Percentiles rank a stretch among this genome's conserved stretches.
Evolutionary conservation across 2,113 vertebrate species (phyloP).

Genomic region (Aleadryas rufinucha): DNA sequence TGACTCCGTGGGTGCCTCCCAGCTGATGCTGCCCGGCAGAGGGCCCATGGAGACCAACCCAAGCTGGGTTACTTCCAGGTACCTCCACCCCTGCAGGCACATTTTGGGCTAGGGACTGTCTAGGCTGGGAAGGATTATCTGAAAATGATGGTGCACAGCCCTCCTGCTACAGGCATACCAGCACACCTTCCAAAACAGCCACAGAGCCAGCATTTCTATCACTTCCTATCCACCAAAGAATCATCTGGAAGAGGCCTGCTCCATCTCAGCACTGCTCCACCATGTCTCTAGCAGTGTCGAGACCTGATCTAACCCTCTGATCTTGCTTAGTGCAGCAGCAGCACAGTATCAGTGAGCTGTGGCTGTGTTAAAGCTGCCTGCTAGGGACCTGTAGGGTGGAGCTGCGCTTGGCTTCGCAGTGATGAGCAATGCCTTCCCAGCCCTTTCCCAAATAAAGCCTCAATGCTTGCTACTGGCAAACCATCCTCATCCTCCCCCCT

Average conservation of each 20-base stretch:
- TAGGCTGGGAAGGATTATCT: neutral
- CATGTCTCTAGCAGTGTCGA: accelerated
- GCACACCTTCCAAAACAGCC: neutral
- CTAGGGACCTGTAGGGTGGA: neutral
- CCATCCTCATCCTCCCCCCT: accelerated
- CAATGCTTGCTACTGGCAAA: neutral
- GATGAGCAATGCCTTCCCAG: neutral
- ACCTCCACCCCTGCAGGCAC: neutral
- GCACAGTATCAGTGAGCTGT: accelerated
- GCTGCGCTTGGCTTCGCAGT: accelerated
- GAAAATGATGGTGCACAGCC: neutral
- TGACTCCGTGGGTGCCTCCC: neutral
- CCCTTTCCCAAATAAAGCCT: neutral
- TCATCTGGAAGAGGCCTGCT: neutral
- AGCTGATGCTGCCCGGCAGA: neutral
- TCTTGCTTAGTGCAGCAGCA: neutral
- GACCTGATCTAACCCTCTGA: neutral
- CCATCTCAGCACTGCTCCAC: neutral
- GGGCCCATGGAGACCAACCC: neutral
- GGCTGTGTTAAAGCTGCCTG: neutral
- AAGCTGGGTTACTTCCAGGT: neutral
- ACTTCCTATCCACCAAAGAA: neutral
- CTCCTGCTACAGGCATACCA: neutral
- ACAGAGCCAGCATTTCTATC: neutral
- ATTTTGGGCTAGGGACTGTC: neutral